phyloP scores from a whole-genome alignment of 2,113 vertebrate genomes.

The Odocoileus virginianus region DNA sequence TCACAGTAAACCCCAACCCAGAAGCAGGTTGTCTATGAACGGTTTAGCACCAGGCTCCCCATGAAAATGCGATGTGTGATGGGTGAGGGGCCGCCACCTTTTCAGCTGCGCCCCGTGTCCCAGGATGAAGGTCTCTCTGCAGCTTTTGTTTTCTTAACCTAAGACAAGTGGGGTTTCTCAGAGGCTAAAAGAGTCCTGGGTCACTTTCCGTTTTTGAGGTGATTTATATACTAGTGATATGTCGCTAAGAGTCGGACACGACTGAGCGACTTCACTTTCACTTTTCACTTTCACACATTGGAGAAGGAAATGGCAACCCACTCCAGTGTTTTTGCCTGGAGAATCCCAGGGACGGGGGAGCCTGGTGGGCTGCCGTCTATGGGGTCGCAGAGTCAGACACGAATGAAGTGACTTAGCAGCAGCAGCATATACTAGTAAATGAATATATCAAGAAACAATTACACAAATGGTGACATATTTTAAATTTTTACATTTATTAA shows the following conservation, averaged over 20 bases:
- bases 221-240: not conserved
- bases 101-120: not conserved
- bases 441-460: not conserved
- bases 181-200: not conserved
- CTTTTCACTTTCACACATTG: too few species aligned
- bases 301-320: too few species aligned
- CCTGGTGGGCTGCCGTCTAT: too few species aligned
- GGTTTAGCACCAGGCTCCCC: not conserved
- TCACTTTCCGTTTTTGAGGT: not conserved
- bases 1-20: not conserved
- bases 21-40: not conserved
- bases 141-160: not conserved
- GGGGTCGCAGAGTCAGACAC: rapidly evolving
- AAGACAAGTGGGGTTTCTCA: not conserved
- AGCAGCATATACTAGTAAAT: not conserved
- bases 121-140: not conserved
- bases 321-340: too few species aligned
- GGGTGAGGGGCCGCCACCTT: not conserved
- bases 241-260: too few species aligned
- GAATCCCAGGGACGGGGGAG: too few species aligned
- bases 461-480: not conserved
- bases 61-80: not conserved
- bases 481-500: not conserved
- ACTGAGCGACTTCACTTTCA: too few species aligned
- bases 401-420: too few species aligned